Evolutionary conservation across 2,888 invertebrate genomes (phyloP).

Genomic region (Griposia aprilina): DNA sequence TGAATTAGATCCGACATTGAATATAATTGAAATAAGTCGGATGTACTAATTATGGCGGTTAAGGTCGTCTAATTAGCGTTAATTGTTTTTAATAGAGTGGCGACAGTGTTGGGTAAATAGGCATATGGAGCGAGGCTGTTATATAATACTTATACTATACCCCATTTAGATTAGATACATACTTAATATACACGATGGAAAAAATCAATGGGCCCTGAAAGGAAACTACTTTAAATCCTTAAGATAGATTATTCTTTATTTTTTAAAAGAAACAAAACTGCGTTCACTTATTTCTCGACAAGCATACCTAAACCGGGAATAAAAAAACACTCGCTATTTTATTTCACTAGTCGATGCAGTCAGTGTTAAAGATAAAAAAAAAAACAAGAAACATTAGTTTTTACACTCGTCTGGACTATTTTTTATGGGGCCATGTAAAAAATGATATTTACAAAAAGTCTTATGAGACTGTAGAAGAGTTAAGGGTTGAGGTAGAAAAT

Average conservation of each 20-base stretch:
- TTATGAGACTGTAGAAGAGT: no score
- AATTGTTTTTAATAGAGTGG: slow-evolving; percentile 77
- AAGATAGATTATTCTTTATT: neutral
- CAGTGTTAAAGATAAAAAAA: no score
- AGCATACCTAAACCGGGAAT: neutral
- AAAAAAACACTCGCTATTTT: neutral
- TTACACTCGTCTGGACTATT: no score
- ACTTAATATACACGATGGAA: neutral
- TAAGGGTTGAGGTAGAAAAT: no score
- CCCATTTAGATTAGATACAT: neutral
- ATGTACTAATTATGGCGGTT: slow-evolving; percentile 79
- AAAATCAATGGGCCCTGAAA: neutral
- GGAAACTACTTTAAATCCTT: neutral
- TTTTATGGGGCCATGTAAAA: no score
- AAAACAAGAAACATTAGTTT: no score
- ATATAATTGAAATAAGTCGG: slow-evolving; percentile 77
- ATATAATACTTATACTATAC: slow-evolving; percentile 63
- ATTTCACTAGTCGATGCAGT: no score
- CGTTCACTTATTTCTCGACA: neutral
- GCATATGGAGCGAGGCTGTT: slow-evolving; percentile 73
- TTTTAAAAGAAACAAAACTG: neutral
- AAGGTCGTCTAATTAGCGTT: slow-evolving; percentile 81
- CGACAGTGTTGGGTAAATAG: slow-evolving; percentile 55
- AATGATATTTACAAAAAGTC: no score
- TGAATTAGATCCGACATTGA: slow-evolving; percentile 75